Percentiles rank a stretch among this genome's conserved stretches.
These are phyloP conservation scores for Ondatra zibethicus DNA, from an alignment of 2,113 vertebrate genomes.

Conservation along the genomic window DNA sequence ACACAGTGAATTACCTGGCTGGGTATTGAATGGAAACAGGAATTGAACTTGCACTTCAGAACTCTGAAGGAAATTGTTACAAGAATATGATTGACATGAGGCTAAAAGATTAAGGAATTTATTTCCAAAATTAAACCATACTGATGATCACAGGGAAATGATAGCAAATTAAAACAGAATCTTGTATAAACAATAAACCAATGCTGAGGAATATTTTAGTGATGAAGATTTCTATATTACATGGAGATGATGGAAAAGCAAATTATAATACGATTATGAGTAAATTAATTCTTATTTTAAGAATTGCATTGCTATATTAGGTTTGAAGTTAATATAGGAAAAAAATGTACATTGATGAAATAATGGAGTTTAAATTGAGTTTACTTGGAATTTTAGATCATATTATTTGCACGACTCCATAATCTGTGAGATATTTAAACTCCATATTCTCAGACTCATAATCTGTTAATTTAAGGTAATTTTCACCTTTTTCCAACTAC, in stretches of 20 bases:
- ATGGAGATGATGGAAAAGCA: not conserved
- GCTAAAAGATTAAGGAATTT: not conserved
- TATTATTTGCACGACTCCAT: not conserved
- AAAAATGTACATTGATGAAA: not conserved
- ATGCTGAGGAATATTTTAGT: constrained; percentile 50
- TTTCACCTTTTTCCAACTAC: not conserved
- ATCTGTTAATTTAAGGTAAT: not conserved
- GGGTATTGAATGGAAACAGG: not conserved
- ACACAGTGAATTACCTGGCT: not conserved
- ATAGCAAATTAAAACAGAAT: not conserved
- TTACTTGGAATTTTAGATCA: not conserved
- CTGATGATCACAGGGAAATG: not conserved
- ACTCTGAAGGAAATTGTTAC: not conserved
- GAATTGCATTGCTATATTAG: not conserved
- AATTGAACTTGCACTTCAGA: not conserved
- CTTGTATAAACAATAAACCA: not conserved
- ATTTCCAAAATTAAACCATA: constrained; percentile 20
- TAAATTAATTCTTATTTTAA: not conserved
- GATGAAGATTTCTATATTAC: not conserved
- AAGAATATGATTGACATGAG: not conserved
- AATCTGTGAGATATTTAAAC: not conserved
- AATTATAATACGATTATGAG: not conserved
- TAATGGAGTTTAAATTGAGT: not conserved
- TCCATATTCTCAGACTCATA: not conserved
- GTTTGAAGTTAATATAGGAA: constrained; percentile 1